A percentile compares a stretch with the other conserved stretches of the same genome.
Evolutionary conservation across 1,140 invertebrate species (phyloP).

Genomic region (Trigoniulus corallinus): DNA sequence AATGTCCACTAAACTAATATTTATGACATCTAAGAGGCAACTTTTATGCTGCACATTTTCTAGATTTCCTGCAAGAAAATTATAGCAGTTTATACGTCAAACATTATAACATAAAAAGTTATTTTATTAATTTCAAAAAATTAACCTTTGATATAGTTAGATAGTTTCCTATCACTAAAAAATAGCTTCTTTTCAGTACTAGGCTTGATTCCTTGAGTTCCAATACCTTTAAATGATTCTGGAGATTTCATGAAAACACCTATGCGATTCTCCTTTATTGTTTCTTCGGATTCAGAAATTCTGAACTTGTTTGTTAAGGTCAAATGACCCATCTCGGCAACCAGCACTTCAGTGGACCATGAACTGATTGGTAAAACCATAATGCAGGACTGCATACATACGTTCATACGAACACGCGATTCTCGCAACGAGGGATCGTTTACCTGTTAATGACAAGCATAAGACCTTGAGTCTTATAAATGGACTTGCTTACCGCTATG

Average conservation of each 20-base stretch:
- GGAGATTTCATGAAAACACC: too few species aligned
- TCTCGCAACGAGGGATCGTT: conserved; percentile 21
- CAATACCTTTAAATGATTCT: too few species aligned
- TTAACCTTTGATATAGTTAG: background rate
- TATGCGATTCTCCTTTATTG: background rate
- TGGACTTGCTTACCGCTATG: too few species aligned
- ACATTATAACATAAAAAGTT: background rate
- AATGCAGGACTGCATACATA: conserved; percentile 61
- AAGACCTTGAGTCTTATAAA: too few species aligned
- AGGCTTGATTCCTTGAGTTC: too few species aligned
- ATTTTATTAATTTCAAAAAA: background rate
- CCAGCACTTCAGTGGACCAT: conserved; percentile 54
- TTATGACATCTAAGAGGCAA: conserved; percentile 57
- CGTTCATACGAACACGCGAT: conserved; percentile 41
- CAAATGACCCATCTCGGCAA: conserved; percentile 65
- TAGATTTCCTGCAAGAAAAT: too few species aligned
- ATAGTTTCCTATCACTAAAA: background rate
- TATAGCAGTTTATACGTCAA: too few species aligned
- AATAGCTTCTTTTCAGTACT: background rate
- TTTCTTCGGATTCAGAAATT: conserved; percentile 12
- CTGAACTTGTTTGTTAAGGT: conserved; percentile 51
- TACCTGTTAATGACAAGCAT: background rate
- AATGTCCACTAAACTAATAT: conserved; percentile 59
- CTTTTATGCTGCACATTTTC: background rate
- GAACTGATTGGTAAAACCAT: conserved; percentile 74